These are phyloP conservation scores for Tenthredo notha DNA, from an alignment of 2,888 invertebrate species.

Conservation along the genomic window DNA sequence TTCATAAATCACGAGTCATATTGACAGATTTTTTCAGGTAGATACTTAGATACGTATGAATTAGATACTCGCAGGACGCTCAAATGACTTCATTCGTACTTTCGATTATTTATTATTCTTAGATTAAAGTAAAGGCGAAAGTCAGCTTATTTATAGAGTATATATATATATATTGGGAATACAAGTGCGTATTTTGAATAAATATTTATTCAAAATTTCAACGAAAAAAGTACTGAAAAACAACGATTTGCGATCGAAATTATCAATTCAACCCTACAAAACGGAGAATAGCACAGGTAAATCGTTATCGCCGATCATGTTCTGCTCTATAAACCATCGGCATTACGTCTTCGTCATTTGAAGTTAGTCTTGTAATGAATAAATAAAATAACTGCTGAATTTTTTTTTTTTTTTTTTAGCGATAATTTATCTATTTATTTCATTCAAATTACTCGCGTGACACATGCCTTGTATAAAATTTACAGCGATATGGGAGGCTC, in stretches of 20 bases:
- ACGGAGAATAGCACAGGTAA: background rate
- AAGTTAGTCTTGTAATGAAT: background rate
- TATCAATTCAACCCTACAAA: background rate
- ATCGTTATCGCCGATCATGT: background rate
- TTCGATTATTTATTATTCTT: background rate
- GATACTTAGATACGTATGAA: background rate
- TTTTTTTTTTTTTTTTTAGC: background rate
- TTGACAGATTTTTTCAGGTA: background rate
- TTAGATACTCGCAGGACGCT: background rate
- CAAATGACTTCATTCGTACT: background rate
- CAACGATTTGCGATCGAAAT: too few species aligned
- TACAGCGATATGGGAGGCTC: constrained; percentile 38
- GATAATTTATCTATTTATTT: background rate
- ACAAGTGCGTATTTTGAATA: background rate
- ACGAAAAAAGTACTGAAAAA: background rate
- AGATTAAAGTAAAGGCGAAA: background rate
- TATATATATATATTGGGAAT: too few species aligned
- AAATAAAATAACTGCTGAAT: background rate
- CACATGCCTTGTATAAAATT: background rate
- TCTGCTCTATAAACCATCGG: background rate
- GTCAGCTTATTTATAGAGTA: background rate
- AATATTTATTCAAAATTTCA: background rate
- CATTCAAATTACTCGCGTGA: background rate
- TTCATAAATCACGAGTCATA: background rate
- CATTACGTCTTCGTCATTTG: background rate